These are phyloP conservation scores for Fringilla coelebs DNA, from an alignment of 2,797 vertebrate genomes.

Conservation along the genomic window DNA sequence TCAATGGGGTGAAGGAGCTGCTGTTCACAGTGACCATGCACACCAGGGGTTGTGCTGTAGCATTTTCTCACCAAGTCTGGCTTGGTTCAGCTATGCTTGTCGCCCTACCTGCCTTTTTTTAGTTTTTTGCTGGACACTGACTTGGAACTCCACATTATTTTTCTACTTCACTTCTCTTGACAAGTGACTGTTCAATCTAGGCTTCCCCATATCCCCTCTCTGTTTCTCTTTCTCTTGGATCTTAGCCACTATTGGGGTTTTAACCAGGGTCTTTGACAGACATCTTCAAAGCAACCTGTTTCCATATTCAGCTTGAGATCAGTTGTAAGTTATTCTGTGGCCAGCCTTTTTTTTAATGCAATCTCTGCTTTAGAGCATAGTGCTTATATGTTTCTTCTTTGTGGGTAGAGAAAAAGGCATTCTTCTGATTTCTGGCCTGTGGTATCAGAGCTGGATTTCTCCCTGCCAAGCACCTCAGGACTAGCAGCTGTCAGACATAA, in stretches of 20 bases:
- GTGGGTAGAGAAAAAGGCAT: slow-evolving; percentile 39
- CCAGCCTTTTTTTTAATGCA: not conserved
- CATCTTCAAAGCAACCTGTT: slow-evolving; percentile 50
- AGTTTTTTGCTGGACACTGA: accelerated
- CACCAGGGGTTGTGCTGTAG: not conserved
- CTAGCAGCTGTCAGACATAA: slow-evolving; percentile 28
- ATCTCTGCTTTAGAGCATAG: not conserved
- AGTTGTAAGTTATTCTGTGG: slow-evolving; percentile 2
- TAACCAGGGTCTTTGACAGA: not conserved
- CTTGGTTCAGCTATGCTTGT: not conserved
- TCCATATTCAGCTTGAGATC: not conserved
- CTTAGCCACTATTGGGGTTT: not conserved
- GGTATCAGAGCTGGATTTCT: not conserved
- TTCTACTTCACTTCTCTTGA: slow-evolving; percentile 8
- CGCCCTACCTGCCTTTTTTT: not conserved
- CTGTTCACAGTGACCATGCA: accelerated
- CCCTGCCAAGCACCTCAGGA: slow-evolving; percentile 32
- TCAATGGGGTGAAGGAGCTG: not conserved
- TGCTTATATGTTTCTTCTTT: slow-evolving; percentile 15
- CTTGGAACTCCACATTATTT: not conserved
- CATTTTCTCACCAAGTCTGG: not conserved
- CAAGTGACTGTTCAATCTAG: not conserved
- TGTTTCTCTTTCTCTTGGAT: not conserved
- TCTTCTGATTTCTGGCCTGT: slow-evolving; percentile 32
- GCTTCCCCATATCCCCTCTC: not conserved